A percentile compares a stretch with the other conserved stretches of the same genome.
These are phyloP conservation scores for Pempheris klunzingeri DNA, from an alignment of 2,797 vertebrate genomes.

Conservation along the genomic window DNA sequence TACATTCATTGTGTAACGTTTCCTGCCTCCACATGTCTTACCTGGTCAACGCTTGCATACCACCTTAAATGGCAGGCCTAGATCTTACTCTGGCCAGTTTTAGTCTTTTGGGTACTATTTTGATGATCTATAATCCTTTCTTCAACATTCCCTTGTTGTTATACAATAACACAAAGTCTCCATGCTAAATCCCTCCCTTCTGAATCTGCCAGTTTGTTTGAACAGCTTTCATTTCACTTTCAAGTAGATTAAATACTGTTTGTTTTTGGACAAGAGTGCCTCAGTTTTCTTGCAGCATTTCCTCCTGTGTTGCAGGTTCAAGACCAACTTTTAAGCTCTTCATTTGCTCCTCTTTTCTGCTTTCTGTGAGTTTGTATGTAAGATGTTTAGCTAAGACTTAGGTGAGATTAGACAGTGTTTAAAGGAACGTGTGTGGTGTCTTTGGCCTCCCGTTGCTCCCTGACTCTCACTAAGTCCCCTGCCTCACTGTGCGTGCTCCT, in stretches of 20 bases:
- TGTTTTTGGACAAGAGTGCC: constrained; percentile 60
- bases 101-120: constrained; percentile 43
- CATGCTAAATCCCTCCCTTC: constrained; percentile 61
- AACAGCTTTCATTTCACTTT: constrained; percentile 74
- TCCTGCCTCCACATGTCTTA: neutral
- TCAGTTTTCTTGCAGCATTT: constrained; percentile 45
- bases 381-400: constrained; percentile 73
- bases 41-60: constrained; percentile 2
- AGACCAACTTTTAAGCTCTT: constrained; percentile 71
- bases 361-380: constrained; percentile 60
- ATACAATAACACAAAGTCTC: constrained; percentile 65
- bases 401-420: constrained; percentile 74
- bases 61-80: neutral
- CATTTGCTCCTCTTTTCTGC: constrained; percentile 58
- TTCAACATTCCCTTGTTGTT: constrained; percentile 55
- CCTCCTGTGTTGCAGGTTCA: constrained; percentile 55
- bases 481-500: constrained; percentile 58
- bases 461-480: constrained; percentile 59
- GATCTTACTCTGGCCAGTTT: constrained; percentile 31
- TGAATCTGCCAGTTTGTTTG: constrained; percentile 73
- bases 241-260: constrained; percentile 73
- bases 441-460: constrained; percentile 75
- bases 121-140: constrained; percentile 58
- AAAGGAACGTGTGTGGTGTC: constrained; percentile 56
- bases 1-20: neutral